Evolutionary conservation across 2,113 vertebrate genomes (phyloP).

Genomic region (Cynopterus brachyotis): DNA sequence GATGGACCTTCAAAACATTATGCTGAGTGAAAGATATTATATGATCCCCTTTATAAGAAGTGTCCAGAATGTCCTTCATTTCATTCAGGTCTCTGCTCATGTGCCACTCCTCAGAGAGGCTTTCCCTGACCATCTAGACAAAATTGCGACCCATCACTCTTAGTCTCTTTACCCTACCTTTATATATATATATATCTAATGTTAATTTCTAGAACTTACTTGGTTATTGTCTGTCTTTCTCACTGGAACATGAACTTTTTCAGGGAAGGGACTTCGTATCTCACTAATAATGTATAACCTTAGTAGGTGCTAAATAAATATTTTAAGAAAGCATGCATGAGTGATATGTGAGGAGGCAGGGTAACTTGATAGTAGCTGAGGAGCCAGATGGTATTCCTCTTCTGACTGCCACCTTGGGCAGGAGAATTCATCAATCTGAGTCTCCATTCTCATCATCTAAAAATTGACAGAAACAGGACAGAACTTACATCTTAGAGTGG

Average conservation of each 20-base stretch:
- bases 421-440: background rate
- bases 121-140: background rate
- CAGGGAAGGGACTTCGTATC: background rate
- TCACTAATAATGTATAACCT: background rate
- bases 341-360: background rate
- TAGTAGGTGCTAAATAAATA: background rate
- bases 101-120: background rate
- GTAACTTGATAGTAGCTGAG: background rate
- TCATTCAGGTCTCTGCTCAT: background rate
- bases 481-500: background rate
- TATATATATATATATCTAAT: background rate
- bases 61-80: background rate
- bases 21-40: background rate
- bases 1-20: background rate
- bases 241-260: background rate
- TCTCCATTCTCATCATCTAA: background rate
- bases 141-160: background rate
- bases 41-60: background rate
- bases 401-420: background rate
- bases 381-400: background rate
- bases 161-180: background rate
- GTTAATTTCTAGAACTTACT: background rate
- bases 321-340: background rate
- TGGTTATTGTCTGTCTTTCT: background rate
- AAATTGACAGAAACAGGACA: background rate